Conservation (phyloP, 2,797 vertebrate species). For the Bradypodion pumilum region DNA sequence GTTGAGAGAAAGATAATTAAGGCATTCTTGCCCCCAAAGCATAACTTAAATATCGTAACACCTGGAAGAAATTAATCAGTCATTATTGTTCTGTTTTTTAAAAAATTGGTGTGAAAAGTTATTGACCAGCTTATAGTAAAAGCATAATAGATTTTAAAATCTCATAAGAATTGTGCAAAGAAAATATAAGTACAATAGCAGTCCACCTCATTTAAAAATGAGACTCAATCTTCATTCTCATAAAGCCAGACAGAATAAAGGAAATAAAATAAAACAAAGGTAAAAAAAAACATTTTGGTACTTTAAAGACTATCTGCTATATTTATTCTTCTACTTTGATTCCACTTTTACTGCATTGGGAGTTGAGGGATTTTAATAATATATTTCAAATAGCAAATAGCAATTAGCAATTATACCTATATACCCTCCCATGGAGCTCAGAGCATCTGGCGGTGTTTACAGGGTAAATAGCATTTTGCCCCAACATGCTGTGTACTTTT, state of each 20-base stretch:
- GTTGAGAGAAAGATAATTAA: constrained; percentile 15
- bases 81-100: not conserved
- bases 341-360: no score
- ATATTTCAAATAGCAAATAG: no score
- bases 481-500: no score
- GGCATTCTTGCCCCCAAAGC: constrained; percentile 10
- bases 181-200: not conserved
- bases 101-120: not conserved
- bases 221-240: not conserved
- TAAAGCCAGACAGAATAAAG: not conserved
- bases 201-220: not conserved
- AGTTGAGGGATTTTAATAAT: no score
- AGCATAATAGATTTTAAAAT: not conserved
- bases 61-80: not conserved
- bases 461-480: no score
- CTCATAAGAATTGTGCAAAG: not conserved
- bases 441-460: no score
- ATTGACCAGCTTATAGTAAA: constrained; percentile 19
- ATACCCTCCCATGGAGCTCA: no score
- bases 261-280: no score
- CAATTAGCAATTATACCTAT: no score
- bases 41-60: not conserved
- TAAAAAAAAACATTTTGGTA: no score
- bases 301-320: no score
- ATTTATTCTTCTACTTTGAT: no score